Evolutionary conservation across 2,113 vertebrate species (phyloP).

Genomic region (Myotis brandtii): DNA sequence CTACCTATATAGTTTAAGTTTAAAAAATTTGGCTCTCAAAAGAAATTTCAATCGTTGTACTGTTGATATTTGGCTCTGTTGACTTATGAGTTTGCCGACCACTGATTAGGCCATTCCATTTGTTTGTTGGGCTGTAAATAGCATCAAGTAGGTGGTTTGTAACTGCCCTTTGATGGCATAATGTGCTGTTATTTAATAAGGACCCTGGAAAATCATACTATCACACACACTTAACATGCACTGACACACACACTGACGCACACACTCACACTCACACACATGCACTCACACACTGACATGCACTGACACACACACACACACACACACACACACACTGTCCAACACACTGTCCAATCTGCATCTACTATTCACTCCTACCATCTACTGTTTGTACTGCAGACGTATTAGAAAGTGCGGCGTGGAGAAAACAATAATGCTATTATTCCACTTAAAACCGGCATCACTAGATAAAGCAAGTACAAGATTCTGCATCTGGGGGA

Average conservation of each 20-base stretch:
- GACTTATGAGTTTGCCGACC: too few species aligned
- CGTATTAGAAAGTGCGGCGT: background rate
- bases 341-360: background rate
- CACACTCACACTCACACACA: background rate
- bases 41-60: too few species aligned
- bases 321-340: background rate
- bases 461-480: conserved; percentile 41
- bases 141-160: background rate
- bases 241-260: background rate
- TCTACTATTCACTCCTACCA: background rate
- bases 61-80: too few species aligned
- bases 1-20: too few species aligned
- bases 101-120: background rate
- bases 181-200: background rate
- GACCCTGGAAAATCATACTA: background rate
- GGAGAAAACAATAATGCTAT: background rate
- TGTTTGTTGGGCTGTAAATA: background rate
- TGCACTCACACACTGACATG: too few species aligned
- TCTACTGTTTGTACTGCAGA: background rate
- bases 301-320: too few species aligned
- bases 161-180: background rate
- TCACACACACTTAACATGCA: background rate
- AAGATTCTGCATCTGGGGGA: conserved; percentile 30
- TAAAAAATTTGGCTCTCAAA: too few species aligned
- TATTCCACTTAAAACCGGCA: conserved; percentile 23